A percentile compares a stretch with the other conserved stretches of the same genome.
These are phyloP conservation scores for Porites lobata DNA, from an alignment of 92 coral and sea anemone species.

Conservation along the genomic window DNA sequence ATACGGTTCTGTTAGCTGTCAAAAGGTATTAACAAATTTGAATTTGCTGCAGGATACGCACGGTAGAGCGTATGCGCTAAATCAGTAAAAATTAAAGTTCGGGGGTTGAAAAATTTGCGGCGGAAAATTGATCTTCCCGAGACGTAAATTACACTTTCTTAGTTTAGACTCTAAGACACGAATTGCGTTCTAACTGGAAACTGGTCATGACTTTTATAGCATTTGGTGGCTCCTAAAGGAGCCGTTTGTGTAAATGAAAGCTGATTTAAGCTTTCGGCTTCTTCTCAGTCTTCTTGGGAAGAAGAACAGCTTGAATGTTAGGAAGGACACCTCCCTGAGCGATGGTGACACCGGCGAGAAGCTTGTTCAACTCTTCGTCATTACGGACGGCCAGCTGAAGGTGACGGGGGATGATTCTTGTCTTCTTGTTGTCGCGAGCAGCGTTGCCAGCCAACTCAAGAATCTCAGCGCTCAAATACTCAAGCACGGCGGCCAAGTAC, in stretches of 20 bases:
- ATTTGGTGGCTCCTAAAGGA: conserved; percentile 69
- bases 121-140: too few species aligned
- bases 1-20: neutral
- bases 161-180: too few species aligned
- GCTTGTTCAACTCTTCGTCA: conserved; percentile 64
- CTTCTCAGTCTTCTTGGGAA: conserved; percentile 61
- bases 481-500: conserved; percentile 68
- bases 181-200: too few species aligned
- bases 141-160: too few species aligned
- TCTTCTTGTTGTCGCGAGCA: conserved; percentile 72
- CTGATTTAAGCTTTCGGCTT: conserved; percentile 31
- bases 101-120: too few species aligned
- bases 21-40: neutral
- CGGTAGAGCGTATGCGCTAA: neutral
- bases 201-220: neutral
- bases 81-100: neutral
- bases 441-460: conserved; percentile 74
- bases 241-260: conserved; percentile 20
- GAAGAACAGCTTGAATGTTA: conserved; percentile 62
- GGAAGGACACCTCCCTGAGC: conserved; percentile 54
- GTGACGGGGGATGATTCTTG: conserved; percentile 67
- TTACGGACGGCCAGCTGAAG: conserved; percentile 67
- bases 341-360: conserved; percentile 50
- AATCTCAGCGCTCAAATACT: conserved; percentile 60
- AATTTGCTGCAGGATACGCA: neutral